Evolutionary conservation across 2,113 vertebrate species (phyloP).

Genomic region (Gobio gobio): DNA sequence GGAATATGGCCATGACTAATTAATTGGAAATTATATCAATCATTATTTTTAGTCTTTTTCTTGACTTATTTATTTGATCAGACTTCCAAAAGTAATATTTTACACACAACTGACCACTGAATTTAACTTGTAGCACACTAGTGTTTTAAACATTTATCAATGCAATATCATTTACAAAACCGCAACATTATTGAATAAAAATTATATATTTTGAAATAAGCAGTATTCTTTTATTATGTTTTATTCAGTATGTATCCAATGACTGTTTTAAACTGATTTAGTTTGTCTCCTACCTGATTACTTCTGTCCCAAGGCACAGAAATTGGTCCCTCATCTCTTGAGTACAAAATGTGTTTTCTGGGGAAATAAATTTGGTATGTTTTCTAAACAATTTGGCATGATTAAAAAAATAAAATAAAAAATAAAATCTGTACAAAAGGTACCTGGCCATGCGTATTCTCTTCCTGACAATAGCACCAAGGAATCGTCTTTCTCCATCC

Average conservation of each 20-base stretch:
- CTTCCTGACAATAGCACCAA: constrained; percentile 89
- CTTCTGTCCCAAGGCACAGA: constrained; percentile 95
- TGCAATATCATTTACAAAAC: background rate
- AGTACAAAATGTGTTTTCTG: constrained; percentile 80
- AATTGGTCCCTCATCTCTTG: constrained; percentile 83
- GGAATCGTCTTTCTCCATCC: constrained; percentile 92
- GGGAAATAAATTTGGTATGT: background rate
- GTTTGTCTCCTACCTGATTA: constrained; percentile 81
- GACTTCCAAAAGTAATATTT: background rate
- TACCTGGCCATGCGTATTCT: constrained; percentile 93
- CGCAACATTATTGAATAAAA: too few relatives aligned
- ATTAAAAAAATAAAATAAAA: background rate
- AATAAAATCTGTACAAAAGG: constrained; percentile 74
- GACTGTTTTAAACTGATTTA: background rate
- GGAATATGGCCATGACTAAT: too few relatives aligned
- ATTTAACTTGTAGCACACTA: background rate
- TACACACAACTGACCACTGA: background rate
- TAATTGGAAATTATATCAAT: background rate
- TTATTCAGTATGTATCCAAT: background rate
- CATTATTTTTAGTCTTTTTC: background rate
- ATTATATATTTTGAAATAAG: too few relatives aligned
- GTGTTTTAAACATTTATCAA: background rate
- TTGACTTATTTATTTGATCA: background rate
- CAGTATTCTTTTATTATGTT: too few relatives aligned
- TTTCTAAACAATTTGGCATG: background rate